Evolutionary conservation across 2,113 vertebrate genomes (phyloP).

Genomic region (Tachysurus vachellii): DNA sequence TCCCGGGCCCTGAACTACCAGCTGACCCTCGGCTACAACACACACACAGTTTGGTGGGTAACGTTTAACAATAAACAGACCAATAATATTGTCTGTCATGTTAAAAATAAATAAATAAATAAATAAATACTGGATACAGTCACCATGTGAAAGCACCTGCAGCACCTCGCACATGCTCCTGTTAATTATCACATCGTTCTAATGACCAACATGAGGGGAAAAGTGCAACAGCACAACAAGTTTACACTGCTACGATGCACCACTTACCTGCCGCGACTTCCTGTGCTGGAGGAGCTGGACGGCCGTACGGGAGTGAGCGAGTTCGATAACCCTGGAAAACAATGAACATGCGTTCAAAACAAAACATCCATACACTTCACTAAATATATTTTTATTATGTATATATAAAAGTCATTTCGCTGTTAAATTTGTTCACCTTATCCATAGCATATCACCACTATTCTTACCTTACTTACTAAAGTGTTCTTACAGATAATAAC

Average conservation of each 20-base stretch:
- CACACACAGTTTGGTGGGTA: not conserved
- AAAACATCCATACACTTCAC: not conserved
- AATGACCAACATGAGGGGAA: not conserved
- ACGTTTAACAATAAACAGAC: not conserved
- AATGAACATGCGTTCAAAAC: not conserved
- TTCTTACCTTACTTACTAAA: not conserved
- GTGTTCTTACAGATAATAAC: too few species aligned
- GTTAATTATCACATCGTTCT: not conserved
- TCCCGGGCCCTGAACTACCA: constrained; percentile 73
- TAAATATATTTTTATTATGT: not conserved
- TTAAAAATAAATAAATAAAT: not conserved
- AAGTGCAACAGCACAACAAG: not conserved
- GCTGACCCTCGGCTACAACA: constrained; percentile 86
- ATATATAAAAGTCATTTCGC: not conserved
- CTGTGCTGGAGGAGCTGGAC: constrained; percentile 95
- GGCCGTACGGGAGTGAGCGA: constrained; percentile 93
- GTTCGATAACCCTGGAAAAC: constrained; percentile 83
- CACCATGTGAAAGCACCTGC: not conserved
- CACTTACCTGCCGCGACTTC: constrained; percentile 92
- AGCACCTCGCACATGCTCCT: not conserved
- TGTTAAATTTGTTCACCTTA: not conserved
- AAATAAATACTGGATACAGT: not conserved
- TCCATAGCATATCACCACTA: not conserved
- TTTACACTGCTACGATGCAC: not conserved
- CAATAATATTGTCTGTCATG: not conserved